Evolutionary conservation across 2,113 vertebrate genomes (phyloP).

Genomic region (Tauraco erythrolophus): DNA sequence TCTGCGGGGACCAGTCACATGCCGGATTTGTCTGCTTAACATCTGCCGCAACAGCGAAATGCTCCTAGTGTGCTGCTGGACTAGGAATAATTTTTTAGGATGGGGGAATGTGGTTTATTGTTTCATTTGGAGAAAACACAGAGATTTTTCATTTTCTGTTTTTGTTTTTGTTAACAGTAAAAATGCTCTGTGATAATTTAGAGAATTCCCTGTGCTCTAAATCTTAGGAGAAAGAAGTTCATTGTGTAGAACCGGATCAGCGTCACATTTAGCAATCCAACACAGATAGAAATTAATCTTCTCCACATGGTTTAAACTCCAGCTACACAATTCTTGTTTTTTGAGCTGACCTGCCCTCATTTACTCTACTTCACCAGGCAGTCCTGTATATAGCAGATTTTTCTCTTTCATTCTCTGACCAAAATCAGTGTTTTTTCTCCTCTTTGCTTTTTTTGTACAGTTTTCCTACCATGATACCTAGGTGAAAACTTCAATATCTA

Average conservation of each 20-base stretch:
- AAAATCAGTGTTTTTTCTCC: not conserved
- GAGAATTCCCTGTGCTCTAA: not conserved
- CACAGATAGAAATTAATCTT: not conserved
- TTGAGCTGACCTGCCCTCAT: not conserved
- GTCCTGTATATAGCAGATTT: not conserved
- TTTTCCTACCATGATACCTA: not conserved
- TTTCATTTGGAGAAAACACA: not conserved
- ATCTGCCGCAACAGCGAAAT: not conserved
- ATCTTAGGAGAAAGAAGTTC: not conserved
- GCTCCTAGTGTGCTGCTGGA: not conserved
- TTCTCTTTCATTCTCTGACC: not conserved
- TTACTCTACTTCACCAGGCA: not conserved
- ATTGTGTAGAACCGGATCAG: not conserved
- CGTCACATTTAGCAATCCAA: not conserved
- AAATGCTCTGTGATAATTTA: not conserved
- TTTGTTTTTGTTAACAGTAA: not conserved
- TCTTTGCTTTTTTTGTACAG: not conserved
- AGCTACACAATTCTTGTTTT: not conserved
- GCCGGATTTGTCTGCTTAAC: not conserved
- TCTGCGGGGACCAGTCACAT: not conserved
- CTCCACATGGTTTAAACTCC: not conserved
- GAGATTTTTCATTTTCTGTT: not conserved
- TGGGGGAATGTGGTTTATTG: not conserved
- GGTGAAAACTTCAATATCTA: not conserved
- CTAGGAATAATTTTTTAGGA: not conserved